Conservation (phyloP, 2,797 vertebrate species). For the Labroides dimidiatus region DNA sequence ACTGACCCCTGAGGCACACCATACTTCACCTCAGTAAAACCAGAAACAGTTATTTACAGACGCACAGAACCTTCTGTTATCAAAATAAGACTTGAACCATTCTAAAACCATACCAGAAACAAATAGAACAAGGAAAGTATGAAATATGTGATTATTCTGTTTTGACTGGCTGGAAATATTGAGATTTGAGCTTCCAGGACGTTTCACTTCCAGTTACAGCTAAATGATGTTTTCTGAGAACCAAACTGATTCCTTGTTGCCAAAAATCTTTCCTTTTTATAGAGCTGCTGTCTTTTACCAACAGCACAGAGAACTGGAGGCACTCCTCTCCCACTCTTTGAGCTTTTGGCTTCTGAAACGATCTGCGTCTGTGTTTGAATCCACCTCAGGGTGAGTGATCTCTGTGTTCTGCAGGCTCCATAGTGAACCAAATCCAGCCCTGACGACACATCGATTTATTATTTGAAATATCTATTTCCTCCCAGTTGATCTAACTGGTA, state of each 20-base stretch:
- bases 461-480: conserved; percentile 14
- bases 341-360: conserved; percentile 19
- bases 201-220: neutral
- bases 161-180: no score
- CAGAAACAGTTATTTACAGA: no score
- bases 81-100: no score
- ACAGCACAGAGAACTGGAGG: conserved; percentile 2
- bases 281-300: conserved; percentile 12
- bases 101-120: no score
- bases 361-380: conserved; percentile 10
- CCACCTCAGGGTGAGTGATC: conserved; percentile 20
- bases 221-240: conserved; percentile 4
- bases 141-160: no score
- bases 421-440: conserved; percentile 19
- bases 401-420: conserved; percentile 5
- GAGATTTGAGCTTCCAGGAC: conserved; percentile 2
- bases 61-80: no score
- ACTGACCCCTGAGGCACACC: no score
- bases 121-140: no score
- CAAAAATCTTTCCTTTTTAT: conserved; percentile 11
- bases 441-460: conserved; percentile 8
- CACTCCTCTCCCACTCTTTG: conserved; percentile 1
- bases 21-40: no score
- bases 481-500: conserved; percentile 12
- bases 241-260: conserved; percentile 1